These are phyloP conservation scores for Antennarius striatus DNA, from an alignment of 2,113 vertebrate genomes.

Conservation along the genomic window DNA sequence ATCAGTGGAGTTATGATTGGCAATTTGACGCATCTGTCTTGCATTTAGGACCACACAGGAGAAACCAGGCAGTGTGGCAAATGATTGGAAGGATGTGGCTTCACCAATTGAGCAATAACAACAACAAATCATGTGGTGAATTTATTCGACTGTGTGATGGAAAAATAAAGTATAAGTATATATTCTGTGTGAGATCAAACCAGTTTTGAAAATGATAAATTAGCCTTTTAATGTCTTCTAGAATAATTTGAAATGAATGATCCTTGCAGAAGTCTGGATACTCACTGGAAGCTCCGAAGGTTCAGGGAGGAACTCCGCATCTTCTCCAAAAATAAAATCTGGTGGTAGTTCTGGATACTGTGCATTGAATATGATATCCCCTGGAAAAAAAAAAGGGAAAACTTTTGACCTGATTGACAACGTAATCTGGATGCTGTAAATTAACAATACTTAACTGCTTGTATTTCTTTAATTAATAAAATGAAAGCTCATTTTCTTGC, in stretches of 20 bases:
- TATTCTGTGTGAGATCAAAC: background rate
- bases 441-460: background rate
- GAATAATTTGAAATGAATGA: background rate
- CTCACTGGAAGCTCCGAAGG: conserved; percentile 92
- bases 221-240: background rate
- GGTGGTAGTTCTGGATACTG: conserved; percentile 93
- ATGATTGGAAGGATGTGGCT: background rate
- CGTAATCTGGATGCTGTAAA: background rate
- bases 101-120: background rate
- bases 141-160: conserved; percentile 11
- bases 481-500: background rate
- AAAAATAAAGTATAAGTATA: background rate
- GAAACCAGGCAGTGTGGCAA: background rate
- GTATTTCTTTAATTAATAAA: too few species aligned
- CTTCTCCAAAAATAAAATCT: conserved; percentile 99
- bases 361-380: conserved; percentile 99
- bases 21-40: conserved; percentile 13
- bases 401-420: background rate
- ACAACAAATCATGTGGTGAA: background rate
- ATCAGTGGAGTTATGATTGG: conserved; percentile 1
- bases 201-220: background rate
- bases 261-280: conserved; percentile 35
- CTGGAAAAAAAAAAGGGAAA: conserved; percentile 69
- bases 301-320: conserved; percentile 95
- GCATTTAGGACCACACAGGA: conserved; percentile 3